Base-by-base conservation (phyloP, 1,140 invertebrate genomes). In the Zaprionus davidi region DNA sequence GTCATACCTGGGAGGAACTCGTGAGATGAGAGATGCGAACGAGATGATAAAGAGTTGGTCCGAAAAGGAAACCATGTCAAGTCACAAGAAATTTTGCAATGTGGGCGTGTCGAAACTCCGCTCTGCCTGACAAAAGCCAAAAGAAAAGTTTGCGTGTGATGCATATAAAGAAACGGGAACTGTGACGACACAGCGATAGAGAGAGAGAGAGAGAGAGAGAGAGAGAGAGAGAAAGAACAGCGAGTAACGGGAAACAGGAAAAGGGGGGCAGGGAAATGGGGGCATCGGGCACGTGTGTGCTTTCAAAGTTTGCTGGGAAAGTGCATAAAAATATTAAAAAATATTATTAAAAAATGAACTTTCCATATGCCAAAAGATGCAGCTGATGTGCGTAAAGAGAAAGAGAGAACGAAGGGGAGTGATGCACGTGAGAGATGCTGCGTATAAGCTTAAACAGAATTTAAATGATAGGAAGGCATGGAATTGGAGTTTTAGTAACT, bases 301-400 rank as follows among this genome's bases (percentile, higher is more conserved):
- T n/a, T n/a, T n/a, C 41, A 17, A 46, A 46, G 41, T n/a, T n/a
- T 67, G 64, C 71, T 51, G 51, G 58, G 56, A 56, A 71, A 79
- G 82, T 85, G 82, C 82, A 85, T 85, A 78, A 77, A 81, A 86
- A 81, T 85, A 85, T 81, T 85, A 81, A 76, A 85, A 79, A 55
- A 81, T 65, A 82, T 51, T 75, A 78, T 69, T 63, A 72, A 67
- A 60, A 71, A 62, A 65, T 46, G 53, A 62, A 79, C 46, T 51
- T 51, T 51, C 20, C 46, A 51, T 24, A 24, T 51, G 64, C 69
- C 65, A 57, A 46, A 51, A 57, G 24, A 34, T 62, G 67, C 67
- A 62, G n/a, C 22, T 62, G 57, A 63, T 38, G 31, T 67, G 65
- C 41, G 15, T 31, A 13, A 55, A 11, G 38, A 34, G 9, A 63